Evolutionary conservation across 2,113 vertebrate genomes (phyloP).

Genomic region (Thalassoma bifasciatum): DNA sequence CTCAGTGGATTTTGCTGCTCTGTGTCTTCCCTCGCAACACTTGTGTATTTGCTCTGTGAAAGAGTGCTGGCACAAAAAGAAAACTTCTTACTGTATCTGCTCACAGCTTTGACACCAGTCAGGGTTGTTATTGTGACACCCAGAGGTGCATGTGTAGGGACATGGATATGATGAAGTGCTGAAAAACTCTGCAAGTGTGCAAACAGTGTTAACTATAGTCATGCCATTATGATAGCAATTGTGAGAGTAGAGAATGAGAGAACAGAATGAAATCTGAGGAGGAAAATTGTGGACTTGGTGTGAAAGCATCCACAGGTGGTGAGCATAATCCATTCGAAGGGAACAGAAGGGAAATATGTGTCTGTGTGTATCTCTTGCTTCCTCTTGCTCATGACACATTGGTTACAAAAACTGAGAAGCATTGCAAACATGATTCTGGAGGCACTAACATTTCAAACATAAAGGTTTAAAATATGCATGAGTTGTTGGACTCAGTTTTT

Average conservation of each 20-base stretch:
- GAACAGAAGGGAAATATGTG: neutral
- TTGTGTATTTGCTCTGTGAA: conserved; percentile 12
- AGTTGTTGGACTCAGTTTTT: neutral
- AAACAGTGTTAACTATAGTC: neutral
- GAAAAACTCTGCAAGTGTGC: neutral
- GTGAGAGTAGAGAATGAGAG: neutral
- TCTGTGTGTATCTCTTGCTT: neutral
- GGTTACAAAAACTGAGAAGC: neutral
- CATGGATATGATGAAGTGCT: neutral
- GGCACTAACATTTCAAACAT: neutral
- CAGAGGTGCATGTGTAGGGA: neutral
- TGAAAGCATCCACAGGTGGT: neutral
- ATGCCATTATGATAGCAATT: neutral
- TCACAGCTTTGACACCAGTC: neutral
- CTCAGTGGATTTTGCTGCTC: conserved; percentile 48
- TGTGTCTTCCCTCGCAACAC: conserved; percentile 30
- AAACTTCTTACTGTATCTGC: conserved; percentile 20
- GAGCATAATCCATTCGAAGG: neutral
- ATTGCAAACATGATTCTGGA: neutral
- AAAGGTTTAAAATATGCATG: neutral
- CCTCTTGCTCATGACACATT: neutral
- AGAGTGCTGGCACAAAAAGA: conserved; percentile 12
- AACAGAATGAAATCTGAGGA: neutral
- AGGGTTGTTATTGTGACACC: neutral
- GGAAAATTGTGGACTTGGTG: neutral